Conservation (phyloP, 2,888 invertebrate species). For the Saturnia japonica region DNA sequence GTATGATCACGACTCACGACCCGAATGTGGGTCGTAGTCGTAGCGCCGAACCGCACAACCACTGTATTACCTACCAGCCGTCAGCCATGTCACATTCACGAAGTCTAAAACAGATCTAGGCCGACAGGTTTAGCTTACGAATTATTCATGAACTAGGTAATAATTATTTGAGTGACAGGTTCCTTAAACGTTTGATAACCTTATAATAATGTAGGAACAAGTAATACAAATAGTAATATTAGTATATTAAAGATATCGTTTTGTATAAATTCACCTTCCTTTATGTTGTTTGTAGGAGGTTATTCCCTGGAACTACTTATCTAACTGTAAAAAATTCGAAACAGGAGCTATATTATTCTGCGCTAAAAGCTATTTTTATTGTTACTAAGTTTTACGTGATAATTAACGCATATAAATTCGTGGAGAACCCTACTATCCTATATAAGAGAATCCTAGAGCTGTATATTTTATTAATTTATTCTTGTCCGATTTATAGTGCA, state of each 20-base stretch:
- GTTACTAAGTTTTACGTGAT: too few species aligned
- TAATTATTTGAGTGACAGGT: slow-evolving; percentile 12
- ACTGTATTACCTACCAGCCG: slow-evolving; percentile 23
- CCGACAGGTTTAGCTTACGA: slow-evolving; percentile 33
- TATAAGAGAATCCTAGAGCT: too few species aligned
- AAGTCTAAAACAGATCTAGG: slow-evolving; percentile 42
- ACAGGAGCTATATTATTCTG: too few species aligned
- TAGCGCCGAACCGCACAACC: slow-evolving; percentile 19
- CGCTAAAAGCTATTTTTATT: too few species aligned
- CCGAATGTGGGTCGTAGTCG: slow-evolving; percentile 27
- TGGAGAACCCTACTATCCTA: too few species aligned
- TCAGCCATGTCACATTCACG: slow-evolving; percentile 32
- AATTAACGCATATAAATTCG: too few species aligned
- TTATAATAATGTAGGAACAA: not conserved
- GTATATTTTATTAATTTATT: too few species aligned
- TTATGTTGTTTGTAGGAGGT: too few species aligned
- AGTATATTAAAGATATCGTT: too few species aligned
- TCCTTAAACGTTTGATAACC: slow-evolving; percentile 1
- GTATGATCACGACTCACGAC: slow-evolving; percentile 68
- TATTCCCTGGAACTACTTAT: too few species aligned
- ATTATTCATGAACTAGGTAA: slow-evolving; percentile 9
- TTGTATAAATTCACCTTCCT: too few species aligned
- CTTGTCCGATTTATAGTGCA: not conserved
- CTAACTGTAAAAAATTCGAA: too few species aligned
- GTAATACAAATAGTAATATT: not conserved